Base-by-base conservation (phyloP, 1,140 invertebrate species). In the Drosophila suzukii region DNA sequence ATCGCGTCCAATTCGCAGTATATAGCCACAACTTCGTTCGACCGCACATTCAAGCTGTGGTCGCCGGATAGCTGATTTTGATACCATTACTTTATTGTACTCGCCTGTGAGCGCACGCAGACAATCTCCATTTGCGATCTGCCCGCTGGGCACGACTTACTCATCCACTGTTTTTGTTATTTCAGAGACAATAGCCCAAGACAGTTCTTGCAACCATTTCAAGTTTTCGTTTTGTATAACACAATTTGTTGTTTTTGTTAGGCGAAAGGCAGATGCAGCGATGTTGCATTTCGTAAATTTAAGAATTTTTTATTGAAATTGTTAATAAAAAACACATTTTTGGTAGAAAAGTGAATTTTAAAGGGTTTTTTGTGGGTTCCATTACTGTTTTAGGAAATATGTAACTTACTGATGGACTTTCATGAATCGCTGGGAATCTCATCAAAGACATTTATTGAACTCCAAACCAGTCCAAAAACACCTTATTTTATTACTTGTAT, bases 41-140 rank as follows among this genome's bases (percentile, higher is more conserved):
- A 99, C 93, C 94, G 98, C 73, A 99, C 99, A 1, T 99, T 99
- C 92, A 99, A 99, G 93, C 92, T 99, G 4, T 99, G 98, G 99
- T 94, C 97, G 5, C 96, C 97, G 1, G 97, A 98, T 92, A 90
- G 85, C 53, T 92, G 80, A 90, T 90, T 65, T 46, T 54, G 20
- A 34, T 65, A 61, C 43, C 32, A 65, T 76, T 60, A 59, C 36
- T 65, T 79, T 62, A 74, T 60, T 63, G 55, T 60, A 51, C 66
- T 51, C 58, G 50, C 59, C 59, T 32, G 47, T 32, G 27, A 27
- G 13, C 47, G 47, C 8, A 44, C 65, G 46, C 63, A 67, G 63
- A 63, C 63, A 67, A 67, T 63, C 63, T 34, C 36, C 44, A 41
- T 20, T 51, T 67, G 63, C 53, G 51, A 82, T 78, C 50, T 78